These are phyloP conservation scores for Archocentrus centrarchus DNA, from an alignment of 2,113 vertebrate species.

Conservation along the genomic window DNA sequence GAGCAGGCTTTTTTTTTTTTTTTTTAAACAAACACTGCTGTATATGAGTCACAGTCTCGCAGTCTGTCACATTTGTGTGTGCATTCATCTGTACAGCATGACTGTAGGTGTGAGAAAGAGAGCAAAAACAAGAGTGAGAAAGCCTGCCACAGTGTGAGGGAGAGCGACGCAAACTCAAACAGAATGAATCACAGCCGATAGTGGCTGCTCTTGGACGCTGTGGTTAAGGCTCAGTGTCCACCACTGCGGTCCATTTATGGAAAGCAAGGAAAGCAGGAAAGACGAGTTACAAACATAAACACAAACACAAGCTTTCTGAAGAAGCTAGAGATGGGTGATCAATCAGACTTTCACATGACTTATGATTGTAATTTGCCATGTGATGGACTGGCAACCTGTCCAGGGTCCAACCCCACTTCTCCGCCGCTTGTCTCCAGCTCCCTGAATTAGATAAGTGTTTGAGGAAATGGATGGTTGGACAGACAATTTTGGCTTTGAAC, in stretches of 20 bases:
- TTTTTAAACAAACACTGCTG: not conserved
- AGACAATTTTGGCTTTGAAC: not conserved
- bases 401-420: not conserved
- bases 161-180: not conserved
- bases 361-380: not conserved
- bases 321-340: not conserved
- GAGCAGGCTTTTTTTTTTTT: not conserved
- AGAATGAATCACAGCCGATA: constrained; percentile 18
- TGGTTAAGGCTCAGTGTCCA: constrained; percentile 7
- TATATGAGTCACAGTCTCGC: constrained; percentile 59
- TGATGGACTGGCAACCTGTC: not conserved
- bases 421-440: not conserved
- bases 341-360: not conserved
- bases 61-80: constrained; percentile 61
- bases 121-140: constrained; percentile 4
- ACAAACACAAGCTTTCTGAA: not conserved
- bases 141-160: not conserved
- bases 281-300: not conserved
- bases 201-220: not conserved
- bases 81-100: constrained; percentile 48
- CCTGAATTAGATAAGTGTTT: not conserved
- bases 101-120: constrained; percentile 54
- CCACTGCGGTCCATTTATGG: not conserved
- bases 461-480: not conserved
- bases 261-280: not conserved